Evolutionary conservation across 2,888 invertebrate species (phyloP).

Genomic region (Sceliomorpha sp.): DNA sequence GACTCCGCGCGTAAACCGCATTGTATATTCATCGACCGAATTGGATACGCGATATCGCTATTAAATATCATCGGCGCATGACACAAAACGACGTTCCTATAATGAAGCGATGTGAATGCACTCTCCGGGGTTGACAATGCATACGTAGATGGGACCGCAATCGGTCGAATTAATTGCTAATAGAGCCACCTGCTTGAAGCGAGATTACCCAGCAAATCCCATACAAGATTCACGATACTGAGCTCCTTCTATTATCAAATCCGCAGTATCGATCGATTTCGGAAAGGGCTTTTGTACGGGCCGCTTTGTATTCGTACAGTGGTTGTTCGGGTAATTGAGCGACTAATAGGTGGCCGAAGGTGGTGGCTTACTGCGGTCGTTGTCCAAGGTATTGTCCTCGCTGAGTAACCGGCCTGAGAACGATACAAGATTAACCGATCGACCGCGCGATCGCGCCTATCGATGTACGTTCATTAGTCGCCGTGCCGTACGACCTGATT

Average conservation of each 20-base stretch:
- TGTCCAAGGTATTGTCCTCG: constrained; percentile 30
- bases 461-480: constrained; percentile 4
- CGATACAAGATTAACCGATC: constrained; percentile 34
- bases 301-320: constrained; percentile 30
- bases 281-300: constrained; percentile 24
- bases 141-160: neutral
- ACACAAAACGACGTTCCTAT: neutral
- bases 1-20: no score
- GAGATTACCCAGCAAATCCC: constrained; percentile 28
- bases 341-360: constrained; percentile 40
- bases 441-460: constrained; percentile 12
- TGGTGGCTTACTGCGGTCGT: constrained; percentile 42
- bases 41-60: no score
- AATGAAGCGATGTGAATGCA: neutral
- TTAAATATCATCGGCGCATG: no score
- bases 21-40: no score
- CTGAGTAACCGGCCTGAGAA: constrained; percentile 30
- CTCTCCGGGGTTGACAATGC: no score
- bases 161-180: constrained; percentile 27
- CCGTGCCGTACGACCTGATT: constrained; percentile 20
- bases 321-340: constrained; percentile 30
- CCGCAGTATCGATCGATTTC: constrained; percentile 29
- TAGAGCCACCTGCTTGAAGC: constrained; percentile 20
- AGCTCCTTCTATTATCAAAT: constrained; percentile 36
- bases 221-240: constrained; percentile 15